phyloP scores from a whole-genome alignment of 2,797 vertebrate genomes.

The Chelidonichthys spinosus region DNA sequence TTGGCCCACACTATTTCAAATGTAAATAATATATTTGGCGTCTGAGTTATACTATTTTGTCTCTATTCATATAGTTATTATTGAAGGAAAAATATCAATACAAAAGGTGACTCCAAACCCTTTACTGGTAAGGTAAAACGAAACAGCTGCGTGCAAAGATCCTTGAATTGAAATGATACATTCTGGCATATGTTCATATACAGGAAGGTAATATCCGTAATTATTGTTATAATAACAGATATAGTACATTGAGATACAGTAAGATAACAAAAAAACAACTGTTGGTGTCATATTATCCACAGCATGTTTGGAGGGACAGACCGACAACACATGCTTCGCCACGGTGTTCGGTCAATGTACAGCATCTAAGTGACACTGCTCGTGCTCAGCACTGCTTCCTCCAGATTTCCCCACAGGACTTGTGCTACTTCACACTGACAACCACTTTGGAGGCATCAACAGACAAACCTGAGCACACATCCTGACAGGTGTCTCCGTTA shows the following conservation, averaged over 20 bases:
- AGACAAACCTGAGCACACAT: constrained; percentile 70
- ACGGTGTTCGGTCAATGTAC: constrained; percentile 55
- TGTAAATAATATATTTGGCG: too few relatives aligned
- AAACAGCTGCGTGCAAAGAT: constrained; percentile 3
- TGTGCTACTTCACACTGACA: constrained; percentile 80
- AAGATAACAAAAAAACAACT: background rate
- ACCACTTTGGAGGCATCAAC: constrained; percentile 76
- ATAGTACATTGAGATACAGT: background rate
- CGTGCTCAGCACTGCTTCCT: constrained; percentile 69
- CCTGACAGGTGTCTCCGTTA: constrained; percentile 71
- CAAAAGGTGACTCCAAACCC: too few relatives aligned
- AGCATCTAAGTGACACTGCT: constrained; percentile 56
- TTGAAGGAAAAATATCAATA: too few relatives aligned
- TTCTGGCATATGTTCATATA: background rate
- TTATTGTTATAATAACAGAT: background rate
- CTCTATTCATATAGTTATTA: too few relatives aligned
- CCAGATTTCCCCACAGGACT: constrained; percentile 73
- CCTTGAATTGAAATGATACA: background rate
- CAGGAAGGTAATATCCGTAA: background rate
- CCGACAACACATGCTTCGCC: constrained; percentile 30
- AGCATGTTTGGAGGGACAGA: constrained; percentile 12
- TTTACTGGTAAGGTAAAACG: background rate
- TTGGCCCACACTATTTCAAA: too few relatives aligned
- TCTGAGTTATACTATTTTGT: too few relatives aligned
- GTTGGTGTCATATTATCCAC: constrained; percentile 1